Evolutionary conservation across 2,888 invertebrate species (phyloP), one percentile per base, ranked within the genome.

Genomic region (Plutella xylostella): DNA sequence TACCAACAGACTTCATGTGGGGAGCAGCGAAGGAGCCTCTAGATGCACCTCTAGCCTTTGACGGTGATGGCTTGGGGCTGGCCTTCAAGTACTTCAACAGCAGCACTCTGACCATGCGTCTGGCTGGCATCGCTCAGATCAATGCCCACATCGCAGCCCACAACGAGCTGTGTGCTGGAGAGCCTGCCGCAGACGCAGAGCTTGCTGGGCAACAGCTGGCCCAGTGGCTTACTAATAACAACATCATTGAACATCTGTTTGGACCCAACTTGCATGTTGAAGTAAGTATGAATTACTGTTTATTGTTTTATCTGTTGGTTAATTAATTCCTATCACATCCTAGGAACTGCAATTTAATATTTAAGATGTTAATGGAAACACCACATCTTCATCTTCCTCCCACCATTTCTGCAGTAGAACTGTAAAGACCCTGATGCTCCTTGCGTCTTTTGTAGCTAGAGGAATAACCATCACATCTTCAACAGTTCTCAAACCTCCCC

Each of bases 191-290:
- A 0, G 94, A 96, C 63, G 92, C 93, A 0, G 96, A 96, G 63
- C 83, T 91, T 21, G 91, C 93, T 25, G 94, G 94, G 0, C 91
- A 93, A 53, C 90, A 89, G 55, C 86, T 97, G 54, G 94, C 94
- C 0, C 89, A 92, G 53, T 97, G 97, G 97, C 82, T 97, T 17
- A 91, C 94, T 0, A 89, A 88, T 53, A 93, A 95, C 70, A 94
- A 92, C 67, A 95, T 97, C 50, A 93, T 97, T 55, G 92, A 95
- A 58, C 96, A 97, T 68, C 90, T 97, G 48, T 97, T 97, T 82
- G 97, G 97, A n/a, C 97, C 97, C 22, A 97, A 97, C 84, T 86
- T 97, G 54, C 97, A 97, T 78, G 96, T 96, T 33, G 97, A 97
- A 88, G 93, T 93, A 64, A 53, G 33, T 17, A 12, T 30, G 6